phyloP scores from a whole-genome alignment of 37 sponge, comb jelly and placozoan species.

The Bolinopsis microptera region DNA sequence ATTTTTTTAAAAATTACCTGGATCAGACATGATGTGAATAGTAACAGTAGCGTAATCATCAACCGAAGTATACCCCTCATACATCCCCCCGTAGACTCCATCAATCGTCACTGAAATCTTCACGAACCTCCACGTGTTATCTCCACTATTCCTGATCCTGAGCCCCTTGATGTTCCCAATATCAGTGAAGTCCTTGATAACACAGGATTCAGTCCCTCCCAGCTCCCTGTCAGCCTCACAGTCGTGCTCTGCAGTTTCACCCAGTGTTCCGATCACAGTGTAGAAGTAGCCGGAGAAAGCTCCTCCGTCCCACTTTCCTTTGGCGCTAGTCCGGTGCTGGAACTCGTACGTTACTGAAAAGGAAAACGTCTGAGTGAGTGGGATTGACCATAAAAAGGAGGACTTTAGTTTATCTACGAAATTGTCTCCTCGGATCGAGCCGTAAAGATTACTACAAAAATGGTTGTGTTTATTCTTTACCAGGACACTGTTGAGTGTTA shows the following conservation, averaged over 20 bases:
- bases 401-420: too few species aligned
- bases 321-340: neutral
- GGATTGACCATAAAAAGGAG: too few species aligned
- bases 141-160: neutral
- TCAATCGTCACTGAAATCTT: neutral
- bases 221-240: neutral
- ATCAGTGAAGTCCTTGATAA: neutral
- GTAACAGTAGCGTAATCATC: neutral
- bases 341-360: neutral
- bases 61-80: neutral
- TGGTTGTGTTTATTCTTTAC: neutral
- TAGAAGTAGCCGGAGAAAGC: neutral
- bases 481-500: neutral
- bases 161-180: neutral
- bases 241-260: neutral
- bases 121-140: neutral
- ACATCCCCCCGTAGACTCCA: neutral
- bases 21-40: neutral
- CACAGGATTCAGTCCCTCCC: neutral
- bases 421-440: too few species aligned
- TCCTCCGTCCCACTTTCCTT: neutral
- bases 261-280: neutral
- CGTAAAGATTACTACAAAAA: too few species aligned
- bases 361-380: too few species aligned
- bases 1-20: too few species aligned